A percentile compares a stretch with the other conserved stretches of the same genome.
Conservation (phyloP, 2,113 vertebrate species). For the Pseudonaja textilis region DNA sequence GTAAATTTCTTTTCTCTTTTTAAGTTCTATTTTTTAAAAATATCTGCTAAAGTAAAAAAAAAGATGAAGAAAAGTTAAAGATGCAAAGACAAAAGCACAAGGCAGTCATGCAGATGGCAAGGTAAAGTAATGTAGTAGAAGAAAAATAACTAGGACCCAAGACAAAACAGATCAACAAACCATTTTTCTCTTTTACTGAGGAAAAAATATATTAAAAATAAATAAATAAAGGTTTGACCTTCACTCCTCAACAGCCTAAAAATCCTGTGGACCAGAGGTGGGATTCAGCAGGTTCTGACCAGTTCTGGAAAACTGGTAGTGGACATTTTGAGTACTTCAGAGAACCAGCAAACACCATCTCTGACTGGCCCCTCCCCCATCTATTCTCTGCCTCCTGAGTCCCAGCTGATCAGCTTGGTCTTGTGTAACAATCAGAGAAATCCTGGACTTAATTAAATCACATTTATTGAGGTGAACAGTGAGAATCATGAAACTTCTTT, state of each 20-base stretch:
- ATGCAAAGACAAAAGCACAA: neutral
- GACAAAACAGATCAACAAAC: neutral
- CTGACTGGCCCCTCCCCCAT: too few species aligned
- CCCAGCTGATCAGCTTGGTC: neutral
- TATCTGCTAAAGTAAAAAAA: neutral
- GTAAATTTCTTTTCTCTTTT: neutral
- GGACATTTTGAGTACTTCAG: too few species aligned
- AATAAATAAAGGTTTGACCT: neutral
- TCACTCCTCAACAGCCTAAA: neutral
- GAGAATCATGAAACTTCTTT: neutral
- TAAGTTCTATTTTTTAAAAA: neutral
- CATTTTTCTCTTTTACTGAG: neutral
- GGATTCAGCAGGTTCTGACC: too few species aligned
- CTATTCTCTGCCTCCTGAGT: too few species aligned
- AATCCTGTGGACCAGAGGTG: neutral
- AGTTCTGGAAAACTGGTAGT: too few species aligned
- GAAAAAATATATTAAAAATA: too few species aligned
- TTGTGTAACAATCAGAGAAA: neutral
- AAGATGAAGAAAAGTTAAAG: neutral
- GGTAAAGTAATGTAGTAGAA: neutral
- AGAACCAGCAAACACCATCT: too few species aligned
- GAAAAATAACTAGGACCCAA: neutral
- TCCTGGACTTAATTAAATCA: neutral
- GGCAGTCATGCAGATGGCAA: neutral
- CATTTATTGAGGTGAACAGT: neutral